Evolutionary conservation across 2,888 invertebrate species (phyloP).

Genomic region (Acleris emargana): DNA sequence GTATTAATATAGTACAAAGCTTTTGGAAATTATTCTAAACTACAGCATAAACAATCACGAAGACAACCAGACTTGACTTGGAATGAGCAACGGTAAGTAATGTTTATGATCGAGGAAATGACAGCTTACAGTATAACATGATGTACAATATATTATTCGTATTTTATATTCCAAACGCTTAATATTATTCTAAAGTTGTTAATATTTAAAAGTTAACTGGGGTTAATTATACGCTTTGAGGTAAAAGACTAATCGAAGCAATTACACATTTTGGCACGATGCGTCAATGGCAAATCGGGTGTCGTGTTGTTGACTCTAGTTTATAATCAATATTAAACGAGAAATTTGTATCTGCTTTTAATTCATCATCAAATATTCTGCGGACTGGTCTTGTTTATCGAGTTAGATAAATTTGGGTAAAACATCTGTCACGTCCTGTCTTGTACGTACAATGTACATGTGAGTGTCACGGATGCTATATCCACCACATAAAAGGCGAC

Average conservation of each 20-base stretch:
- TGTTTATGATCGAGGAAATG: constrained; percentile 31
- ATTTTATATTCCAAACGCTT: not conserved
- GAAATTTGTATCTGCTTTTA: too few relatives aligned
- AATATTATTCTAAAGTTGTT: constrained; percentile 8
- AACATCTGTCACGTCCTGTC: too few relatives aligned
- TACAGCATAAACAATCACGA: constrained; percentile 17
- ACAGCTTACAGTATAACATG: constrained; percentile 1
- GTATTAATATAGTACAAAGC: constrained; percentile 6
- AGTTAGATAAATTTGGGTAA: too few relatives aligned
- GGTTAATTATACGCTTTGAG: not conserved
- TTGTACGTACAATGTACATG: too few relatives aligned
- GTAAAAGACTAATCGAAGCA: not conserved
- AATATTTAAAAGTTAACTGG: constrained; percentile 11
- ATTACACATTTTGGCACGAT: constrained; percentile 13
- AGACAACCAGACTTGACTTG: constrained; percentile 7
- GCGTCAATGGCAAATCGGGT: not conserved
- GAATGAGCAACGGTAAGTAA: constrained; percentile 12
- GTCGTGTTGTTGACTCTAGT: too few relatives aligned
- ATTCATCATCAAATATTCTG: too few relatives aligned
- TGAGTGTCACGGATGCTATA: too few relatives aligned
- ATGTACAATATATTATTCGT: not conserved
- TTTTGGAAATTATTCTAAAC: constrained; percentile 28
- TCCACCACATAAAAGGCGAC: too few relatives aligned
- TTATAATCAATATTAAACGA: too few relatives aligned
- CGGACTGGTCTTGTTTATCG: too few relatives aligned